These are phyloP conservation scores for Odocoileus hemionus DNA, from an alignment of 2,113 vertebrate genomes.

Conservation along the genomic window DNA sequence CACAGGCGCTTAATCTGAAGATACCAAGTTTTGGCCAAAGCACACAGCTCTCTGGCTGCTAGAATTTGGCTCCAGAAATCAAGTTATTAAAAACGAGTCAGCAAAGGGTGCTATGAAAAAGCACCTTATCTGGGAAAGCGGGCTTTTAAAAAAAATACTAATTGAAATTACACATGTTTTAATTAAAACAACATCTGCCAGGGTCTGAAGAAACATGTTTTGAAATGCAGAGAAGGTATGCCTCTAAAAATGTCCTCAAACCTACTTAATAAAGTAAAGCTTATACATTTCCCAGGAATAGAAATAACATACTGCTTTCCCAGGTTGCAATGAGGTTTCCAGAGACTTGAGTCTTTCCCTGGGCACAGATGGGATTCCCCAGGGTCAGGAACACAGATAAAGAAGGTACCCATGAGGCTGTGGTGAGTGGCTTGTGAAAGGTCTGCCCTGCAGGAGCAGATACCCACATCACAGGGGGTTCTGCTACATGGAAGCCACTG, in stretches of 20 bases:
- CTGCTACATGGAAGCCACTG: neutral
- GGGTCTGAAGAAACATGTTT: slow-evolving; percentile 36
- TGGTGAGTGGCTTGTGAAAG: too few relatives aligned
- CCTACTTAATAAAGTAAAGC: neutral
- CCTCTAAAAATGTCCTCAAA: neutral
- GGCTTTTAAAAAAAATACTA: slow-evolving; percentile 48
- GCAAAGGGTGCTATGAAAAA: neutral
- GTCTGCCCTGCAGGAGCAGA: rapidly evolving
- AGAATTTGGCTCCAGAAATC: neutral
- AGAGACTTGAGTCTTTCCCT: neutral
- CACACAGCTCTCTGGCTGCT: neutral
- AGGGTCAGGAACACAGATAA: neutral
- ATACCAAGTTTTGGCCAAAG: neutral
- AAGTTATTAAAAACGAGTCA: neutral
- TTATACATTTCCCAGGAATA: neutral
- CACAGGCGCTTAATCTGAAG: neutral
- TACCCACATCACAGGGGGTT: neutral
- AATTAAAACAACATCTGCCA: slow-evolving; percentile 66
- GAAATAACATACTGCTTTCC: neutral
- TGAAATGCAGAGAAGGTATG: slow-evolving; percentile 1
- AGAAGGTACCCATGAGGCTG: rapidly evolving
- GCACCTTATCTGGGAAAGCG: slow-evolving; percentile 19
- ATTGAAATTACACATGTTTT: slow-evolving; percentile 53
- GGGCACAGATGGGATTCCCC: neutral
- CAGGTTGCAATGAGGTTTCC: neutral